Evolutionary conservation across 2,888 invertebrate genomes (phyloP), one percentile per base, ranked within the genome.

Genomic region (Melinopterus prodromus): DNA sequence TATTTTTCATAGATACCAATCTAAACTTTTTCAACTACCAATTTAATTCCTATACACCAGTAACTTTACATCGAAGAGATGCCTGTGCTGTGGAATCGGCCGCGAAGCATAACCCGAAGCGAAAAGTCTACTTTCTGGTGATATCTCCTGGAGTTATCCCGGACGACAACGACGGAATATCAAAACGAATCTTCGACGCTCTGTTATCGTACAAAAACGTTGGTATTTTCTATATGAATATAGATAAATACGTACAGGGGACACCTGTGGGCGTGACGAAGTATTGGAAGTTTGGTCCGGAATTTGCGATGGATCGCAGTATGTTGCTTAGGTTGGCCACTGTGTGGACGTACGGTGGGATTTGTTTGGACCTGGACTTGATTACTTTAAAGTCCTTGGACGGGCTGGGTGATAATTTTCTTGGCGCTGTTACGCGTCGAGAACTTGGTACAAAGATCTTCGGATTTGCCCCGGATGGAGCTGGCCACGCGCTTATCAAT

Each of bases 351-450:
- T 95, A 92, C 87, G 95, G 95, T 9, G 96, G 96, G 0, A 93
- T 95, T 77, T 96, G 95, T 86, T 87, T 96, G 77, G 96, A 96
- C 85, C 88, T 95, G 83, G 96, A 96, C 87, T 92, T 95, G 3
- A 90, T 96, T 12, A 92, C 95, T 2, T 91, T 91, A 16, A 93
- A 92, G 82, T 89, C 91, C 6, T 86, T 95, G 70, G 90, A 91
- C 16, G 86, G 89, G 2, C 86, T 94, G 76, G 89, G 87, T 0
- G 88, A 87, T 36, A 93, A 94, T 87, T 94, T 92, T 88, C 92
- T 92, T 0, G 93, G 93, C 1, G 91, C 92, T 2, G 93, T 93
- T 88, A 92, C 92, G 0, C 87, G 89, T 82, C 85, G 87, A 4
- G 89, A 91, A 76, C 91, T 95, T 0, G 94, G 93, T 0, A 93